Evolutionary conservation across 2,888 invertebrate genomes (phyloP).

Genomic region (Platynereis dumerilii): DNA sequence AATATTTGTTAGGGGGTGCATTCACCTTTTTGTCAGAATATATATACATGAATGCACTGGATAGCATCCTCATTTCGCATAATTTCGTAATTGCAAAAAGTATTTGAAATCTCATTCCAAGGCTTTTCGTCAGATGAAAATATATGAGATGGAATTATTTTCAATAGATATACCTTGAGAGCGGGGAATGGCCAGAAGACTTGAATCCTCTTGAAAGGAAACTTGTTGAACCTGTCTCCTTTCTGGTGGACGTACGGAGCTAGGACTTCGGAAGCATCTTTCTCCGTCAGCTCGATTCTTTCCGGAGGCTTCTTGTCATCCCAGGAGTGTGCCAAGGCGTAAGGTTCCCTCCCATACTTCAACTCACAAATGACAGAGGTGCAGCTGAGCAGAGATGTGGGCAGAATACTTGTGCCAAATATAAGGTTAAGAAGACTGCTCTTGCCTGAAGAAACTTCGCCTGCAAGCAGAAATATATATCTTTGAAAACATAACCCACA

Average conservation of each 20-base stretch:
- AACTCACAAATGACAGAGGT: slow-evolving; percentile 49
- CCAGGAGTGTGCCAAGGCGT: slow-evolving; percentile 26
- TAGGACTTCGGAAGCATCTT: slow-evolving; percentile 9
- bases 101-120: no score
- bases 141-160: no score
- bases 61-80: no score
- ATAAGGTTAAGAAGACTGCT: slow-evolving; percentile 51
- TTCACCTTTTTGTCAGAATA: no score
- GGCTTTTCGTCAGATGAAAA: no score
- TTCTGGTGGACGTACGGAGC: slow-evolving; percentile 32
- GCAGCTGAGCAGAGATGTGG: slow-evolving; percentile 42
- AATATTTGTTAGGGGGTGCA: no score
- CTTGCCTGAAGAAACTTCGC: slow-evolving; percentile 57
- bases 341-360: slow-evolving; percentile 5
- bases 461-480: slow-evolving; percentile 38
- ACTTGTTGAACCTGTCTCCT: slow-evolving; percentile 24
- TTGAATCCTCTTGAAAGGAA: slow-evolving; percentile 30
- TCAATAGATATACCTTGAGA: slow-evolving; percentile 35
- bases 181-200: slow-evolving; percentile 35
- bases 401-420: slow-evolving; percentile 42
- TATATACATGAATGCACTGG: no score
- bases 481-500: no score
- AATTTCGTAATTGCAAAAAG: no score
- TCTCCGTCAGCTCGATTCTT: slow-evolving; percentile 16
- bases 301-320: slow-evolving; percentile 12